These are phyloP conservation scores for Amblyjoppa proteus DNA, from an alignment of 2,888 invertebrate species.

Conservation along the genomic window DNA sequence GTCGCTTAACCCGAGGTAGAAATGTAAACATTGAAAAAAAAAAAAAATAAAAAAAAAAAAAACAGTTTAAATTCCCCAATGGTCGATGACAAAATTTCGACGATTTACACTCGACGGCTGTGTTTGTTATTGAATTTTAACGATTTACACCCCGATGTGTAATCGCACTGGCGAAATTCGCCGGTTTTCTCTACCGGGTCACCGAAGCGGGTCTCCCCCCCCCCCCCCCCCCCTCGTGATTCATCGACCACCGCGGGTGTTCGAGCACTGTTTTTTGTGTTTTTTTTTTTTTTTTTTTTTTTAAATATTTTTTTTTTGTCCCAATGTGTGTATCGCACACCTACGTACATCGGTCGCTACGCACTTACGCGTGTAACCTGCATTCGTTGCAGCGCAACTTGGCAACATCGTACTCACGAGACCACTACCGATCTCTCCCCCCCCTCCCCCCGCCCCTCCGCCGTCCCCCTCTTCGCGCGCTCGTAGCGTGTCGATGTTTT, in stretches of 20 bases:
- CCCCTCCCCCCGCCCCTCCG: neutral
- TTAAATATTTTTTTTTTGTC: neutral
- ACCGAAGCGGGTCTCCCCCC: neutral
- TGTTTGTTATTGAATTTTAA: neutral
- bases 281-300: neutral
- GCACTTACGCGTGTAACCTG: slow-evolving; percentile 64
- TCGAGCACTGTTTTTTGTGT: too few relatives aligned
- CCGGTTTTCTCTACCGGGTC: neutral
- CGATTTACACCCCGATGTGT: neutral
- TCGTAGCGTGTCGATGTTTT: slow-evolving; percentile 12
- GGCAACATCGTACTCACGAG: slow-evolving; percentile 77
- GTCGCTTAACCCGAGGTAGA: too few relatives aligned
- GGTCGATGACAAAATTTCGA: too few relatives aligned
- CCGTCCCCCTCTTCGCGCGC: slow-evolving; percentile 66
- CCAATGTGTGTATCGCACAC: neutral
- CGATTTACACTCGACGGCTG: too few relatives aligned
- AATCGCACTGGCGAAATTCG: slow-evolving; percentile 9
- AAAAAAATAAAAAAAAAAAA: too few relatives aligned
- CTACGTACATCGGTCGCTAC: slow-evolving; percentile 18
- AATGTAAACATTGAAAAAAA: too few relatives aligned
- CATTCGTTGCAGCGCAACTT: slow-evolving; percentile 73
- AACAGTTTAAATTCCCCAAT: too few relatives aligned
- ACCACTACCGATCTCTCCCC: slow-evolving; percentile 51
- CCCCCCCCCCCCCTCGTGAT: neutral
- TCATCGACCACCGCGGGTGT: neutral